Conservation (phyloP, 2,888 invertebrate genomes). For the Acanthosoma haemorrhoidale region DNA sequence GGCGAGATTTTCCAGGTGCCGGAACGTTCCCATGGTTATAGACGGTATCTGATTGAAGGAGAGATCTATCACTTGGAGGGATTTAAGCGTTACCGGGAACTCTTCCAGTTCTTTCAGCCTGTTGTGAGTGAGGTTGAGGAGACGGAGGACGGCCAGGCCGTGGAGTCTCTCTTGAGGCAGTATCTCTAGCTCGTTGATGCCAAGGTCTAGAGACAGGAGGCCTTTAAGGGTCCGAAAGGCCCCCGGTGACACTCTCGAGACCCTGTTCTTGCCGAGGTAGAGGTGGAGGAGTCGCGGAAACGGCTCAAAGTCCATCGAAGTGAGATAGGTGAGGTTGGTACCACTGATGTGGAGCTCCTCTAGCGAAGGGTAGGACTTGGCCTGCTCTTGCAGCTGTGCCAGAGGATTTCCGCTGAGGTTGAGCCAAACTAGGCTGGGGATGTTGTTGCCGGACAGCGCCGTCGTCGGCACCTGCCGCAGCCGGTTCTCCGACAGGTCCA, state of each 20-base stretch:
- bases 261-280: slow-evolving; percentile 65
- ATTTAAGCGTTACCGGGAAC: slow-evolving; percentile 70
- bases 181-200: slow-evolving; percentile 74
- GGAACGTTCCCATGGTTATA: slow-evolving; percentile 69
- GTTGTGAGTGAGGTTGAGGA: slow-evolving; percentile 79
- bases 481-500: slow-evolving; percentile 72
- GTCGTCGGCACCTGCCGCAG: slow-evolving; percentile 73
- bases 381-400: slow-evolving; percentile 58
- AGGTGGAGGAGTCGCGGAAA: slow-evolving; percentile 73
- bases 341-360: slow-evolving; percentile 67
- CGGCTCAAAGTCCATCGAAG: slow-evolving; percentile 77
- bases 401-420: slow-evolving; percentile 81
- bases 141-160: slow-evolving; percentile 65
- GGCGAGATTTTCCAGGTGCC: slow-evolving; percentile 66
- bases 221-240: slow-evolving; percentile 73
- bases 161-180: slow-evolving; percentile 78
- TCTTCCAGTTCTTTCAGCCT: slow-evolving; percentile 73
- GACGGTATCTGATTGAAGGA: slow-evolving; percentile 77
- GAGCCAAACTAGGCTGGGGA: slow-evolving; percentile 66
- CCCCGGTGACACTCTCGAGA: slow-evolving; percentile 74
- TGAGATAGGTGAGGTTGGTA: slow-evolving; percentile 77
- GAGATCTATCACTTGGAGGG: slow-evolving; percentile 71
- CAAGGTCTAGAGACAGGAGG: slow-evolving; percentile 71
- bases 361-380: slow-evolving; percentile 48
- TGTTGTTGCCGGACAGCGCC: slow-evolving; percentile 66